A percentile compares a stretch with the other conserved stretches of the same genome.
Conservation (phyloP, 2,888 invertebrate species). For the Ophion ellenae region DNA sequence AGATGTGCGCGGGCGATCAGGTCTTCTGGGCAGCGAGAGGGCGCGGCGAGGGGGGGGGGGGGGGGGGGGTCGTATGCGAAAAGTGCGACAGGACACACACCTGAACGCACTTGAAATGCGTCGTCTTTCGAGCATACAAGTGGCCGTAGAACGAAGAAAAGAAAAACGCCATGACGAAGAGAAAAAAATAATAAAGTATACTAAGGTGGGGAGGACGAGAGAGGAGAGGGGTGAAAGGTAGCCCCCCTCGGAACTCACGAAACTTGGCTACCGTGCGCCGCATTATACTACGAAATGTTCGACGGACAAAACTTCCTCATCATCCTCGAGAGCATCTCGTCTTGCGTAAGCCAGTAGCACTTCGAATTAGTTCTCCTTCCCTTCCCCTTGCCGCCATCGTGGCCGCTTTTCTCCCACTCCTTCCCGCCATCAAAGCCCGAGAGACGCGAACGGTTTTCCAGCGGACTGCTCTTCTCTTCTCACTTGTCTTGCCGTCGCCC, state of each 20-base stretch:
- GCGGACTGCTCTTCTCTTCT: constrained; percentile 41
- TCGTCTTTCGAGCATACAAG: constrained; percentile 50
- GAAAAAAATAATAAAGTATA: constrained; percentile 17
- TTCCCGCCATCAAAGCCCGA: constrained; percentile 25
- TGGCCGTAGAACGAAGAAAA: constrained; percentile 42
- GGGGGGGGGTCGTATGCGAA: constrained; percentile 52
- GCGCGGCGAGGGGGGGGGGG: constrained; percentile 8
- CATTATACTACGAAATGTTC: constrained; percentile 46
- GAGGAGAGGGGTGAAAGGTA: constrained; percentile 24
- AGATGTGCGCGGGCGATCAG: constrained; percentile 16
- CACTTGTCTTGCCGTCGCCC: constrained; percentile 28
- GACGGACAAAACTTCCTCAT: constrained; percentile 70
- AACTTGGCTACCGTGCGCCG: constrained; percentile 63
- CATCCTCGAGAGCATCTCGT: constrained; percentile 59
- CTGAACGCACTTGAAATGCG: constrained; percentile 61
- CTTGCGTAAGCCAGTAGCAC: constrained; percentile 81
- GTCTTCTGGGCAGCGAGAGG: not conserved
- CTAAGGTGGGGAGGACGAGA: not conserved
- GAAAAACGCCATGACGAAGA: constrained; percentile 20
- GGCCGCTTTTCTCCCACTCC: not conserved
- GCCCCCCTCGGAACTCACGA: constrained; percentile 55
- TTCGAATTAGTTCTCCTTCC: constrained; percentile 76
- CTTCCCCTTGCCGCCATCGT: constrained; percentile 48
- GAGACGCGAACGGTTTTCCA: constrained; percentile 41
- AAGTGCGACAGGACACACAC: constrained; percentile 52